Base-by-base conservation (phyloP, 1,140 invertebrate species). In the Zaprionus vittiger region DNA sequence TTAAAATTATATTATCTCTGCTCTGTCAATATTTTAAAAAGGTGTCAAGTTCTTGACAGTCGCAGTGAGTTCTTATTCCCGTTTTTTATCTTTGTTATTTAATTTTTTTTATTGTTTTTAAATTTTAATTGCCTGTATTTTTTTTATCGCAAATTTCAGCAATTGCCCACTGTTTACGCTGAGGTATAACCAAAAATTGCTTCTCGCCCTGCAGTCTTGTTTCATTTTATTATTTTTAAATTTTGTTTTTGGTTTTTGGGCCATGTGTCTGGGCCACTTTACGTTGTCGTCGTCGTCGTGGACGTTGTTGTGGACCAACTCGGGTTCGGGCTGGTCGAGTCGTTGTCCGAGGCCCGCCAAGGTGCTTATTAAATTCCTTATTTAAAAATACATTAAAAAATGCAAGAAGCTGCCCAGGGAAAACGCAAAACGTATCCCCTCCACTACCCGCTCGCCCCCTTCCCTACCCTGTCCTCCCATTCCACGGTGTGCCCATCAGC, bases 381-480 rank as follows among this genome's bases (percentile, higher is more conserved):
- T 90, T 90, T 90, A 90, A 90, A 90, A 90, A 91, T 90, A 91
- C 85, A 90, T 90, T 91, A 90, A 89, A 89, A 89, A 89, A 89
- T 89, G 85, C 85, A 89, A 89, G 84, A 89, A 89, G 85, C 85
- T 90, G 85, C 78, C 77, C 68, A 73, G 26, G 22, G 56, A 85
- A 69, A 68, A 66, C 63, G 76, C 79, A 84, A 65, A 67, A 68
- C 74, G 77, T 84, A 66, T 14, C 9, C 3, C 70, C 70, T 52
- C 70, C 26, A n/a, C 52, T 11, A 20, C 41, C 44, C n/a, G 41
- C n/a, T 9, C 2, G 6, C n/a, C 41, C 2, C 5, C n/a, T 44
- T n/a, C n/a, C 41, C n/a, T 6, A 7, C 47, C 47, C 20, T 1
- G 6, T 5, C 4, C 3, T 11, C 7, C 12, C 24, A 14, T 14